Conservation (phyloP, 2,888 invertebrate species). For the Acrobasis repandana region DNA sequence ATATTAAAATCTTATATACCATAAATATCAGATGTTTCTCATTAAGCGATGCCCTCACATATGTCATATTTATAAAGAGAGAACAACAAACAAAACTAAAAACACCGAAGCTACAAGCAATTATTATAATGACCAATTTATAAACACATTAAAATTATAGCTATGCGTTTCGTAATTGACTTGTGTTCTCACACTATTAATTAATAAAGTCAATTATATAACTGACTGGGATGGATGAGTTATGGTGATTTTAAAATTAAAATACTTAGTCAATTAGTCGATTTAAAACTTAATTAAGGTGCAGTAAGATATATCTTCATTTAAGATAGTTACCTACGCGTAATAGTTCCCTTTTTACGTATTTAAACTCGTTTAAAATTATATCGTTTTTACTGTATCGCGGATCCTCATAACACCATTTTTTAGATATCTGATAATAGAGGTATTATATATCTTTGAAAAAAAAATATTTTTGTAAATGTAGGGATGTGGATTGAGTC, state of each 20-base stretch:
- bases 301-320: not conserved
- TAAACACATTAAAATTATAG: slow-evolving; percentile 35
- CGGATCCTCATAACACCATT: too few relatives aligned
- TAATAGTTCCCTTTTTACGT: not conserved
- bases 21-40: not conserved
- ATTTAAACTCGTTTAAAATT: too few relatives aligned
- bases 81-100: slow-evolving; percentile 18
- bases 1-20: not conserved
- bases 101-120: slow-evolving; percentile 28
- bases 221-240: slow-evolving; percentile 15
- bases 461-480: too few relatives aligned
- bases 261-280: slow-evolving; percentile 17
- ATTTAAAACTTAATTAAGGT: slow-evolving; percentile 11
- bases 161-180: slow-evolving; percentile 19
- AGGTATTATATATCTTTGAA: too few relatives aligned
- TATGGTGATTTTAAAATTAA: slow-evolving; percentile 16
- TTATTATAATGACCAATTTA: slow-evolving; percentile 40
- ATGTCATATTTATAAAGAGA: slow-evolving; percentile 19
- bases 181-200: slow-evolving; percentile 34
- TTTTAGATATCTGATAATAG: too few relatives aligned
- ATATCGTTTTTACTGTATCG: too few relatives aligned
- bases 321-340: not conserved
- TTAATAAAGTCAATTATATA: slow-evolving; percentile 35
- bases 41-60: not conserved
- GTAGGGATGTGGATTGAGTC: too few relatives aligned